Conservation (phyloP, 1,140 invertebrate genomes). For the Eupeodes corollae region DNA sequence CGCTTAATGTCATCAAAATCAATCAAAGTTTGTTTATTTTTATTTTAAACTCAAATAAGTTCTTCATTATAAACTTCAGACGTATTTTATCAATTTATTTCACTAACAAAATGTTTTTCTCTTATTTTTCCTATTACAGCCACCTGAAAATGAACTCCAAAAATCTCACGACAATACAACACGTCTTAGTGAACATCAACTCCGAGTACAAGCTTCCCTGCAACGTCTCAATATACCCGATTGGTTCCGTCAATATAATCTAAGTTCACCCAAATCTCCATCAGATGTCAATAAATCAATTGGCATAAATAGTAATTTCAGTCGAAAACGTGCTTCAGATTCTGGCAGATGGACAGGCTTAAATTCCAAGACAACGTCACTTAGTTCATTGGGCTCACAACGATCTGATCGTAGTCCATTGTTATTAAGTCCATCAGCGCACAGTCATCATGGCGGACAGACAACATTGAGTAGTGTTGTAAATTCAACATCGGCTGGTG, state of each 20-base stretch:
- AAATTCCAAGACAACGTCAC: conserved; percentile 64
- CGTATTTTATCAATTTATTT: not conserved
- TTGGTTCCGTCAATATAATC: conserved; percentile 51
- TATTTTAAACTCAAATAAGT: too few relatives aligned
- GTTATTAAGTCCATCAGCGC: conserved; percentile 33
- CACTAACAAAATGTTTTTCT: not conserved
- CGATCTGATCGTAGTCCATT: conserved; percentile 35
- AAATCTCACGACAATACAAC: conserved; percentile 49
- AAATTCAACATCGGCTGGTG: not conserved
- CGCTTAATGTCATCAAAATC: too few relatives aligned
- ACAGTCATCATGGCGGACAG: conserved; percentile 35
- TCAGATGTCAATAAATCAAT: conserved; percentile 22
- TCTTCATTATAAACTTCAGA: not conserved
- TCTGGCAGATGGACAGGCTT: conserved; percentile 59
- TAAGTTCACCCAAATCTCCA: conserved; percentile 33
- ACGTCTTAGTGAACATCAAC: conserved; percentile 76
- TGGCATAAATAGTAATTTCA: conserved; percentile 21
- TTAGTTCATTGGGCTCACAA: conserved; percentile 50
- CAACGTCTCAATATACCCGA: conserved; percentile 88
- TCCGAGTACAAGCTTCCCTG: conserved; percentile 81
- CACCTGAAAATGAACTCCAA: conserved; percentile 84
- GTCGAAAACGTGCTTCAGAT: conserved; percentile 55
- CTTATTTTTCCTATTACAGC: conserved; percentile 48
- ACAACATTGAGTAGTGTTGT: conserved; percentile 4
- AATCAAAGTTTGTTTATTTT: too few relatives aligned